These are phyloP conservation scores for Uria aalge DNA, from an alignment of 2,113 vertebrate genomes.

Conservation along the genomic window DNA sequence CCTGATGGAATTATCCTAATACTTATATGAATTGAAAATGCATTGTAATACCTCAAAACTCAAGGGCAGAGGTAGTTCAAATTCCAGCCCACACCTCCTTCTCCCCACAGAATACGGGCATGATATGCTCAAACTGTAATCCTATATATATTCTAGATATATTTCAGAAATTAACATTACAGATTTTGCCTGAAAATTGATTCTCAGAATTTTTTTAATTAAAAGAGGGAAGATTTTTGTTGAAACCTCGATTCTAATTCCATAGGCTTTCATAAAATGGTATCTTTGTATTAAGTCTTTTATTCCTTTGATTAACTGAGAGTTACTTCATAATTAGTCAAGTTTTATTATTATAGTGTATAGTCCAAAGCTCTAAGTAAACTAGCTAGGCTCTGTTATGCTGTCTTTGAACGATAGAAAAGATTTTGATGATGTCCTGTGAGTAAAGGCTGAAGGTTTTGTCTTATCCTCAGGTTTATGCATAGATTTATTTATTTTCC, in stretches of 20 bases:
- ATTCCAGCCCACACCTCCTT: not conserved
- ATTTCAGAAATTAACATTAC: not conserved
- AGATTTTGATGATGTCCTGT: not conserved
- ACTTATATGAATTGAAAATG: not conserved
- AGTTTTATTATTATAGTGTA: not conserved
- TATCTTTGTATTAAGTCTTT: not conserved
- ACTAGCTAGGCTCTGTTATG: not conserved
- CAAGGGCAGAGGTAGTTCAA: not conserved
- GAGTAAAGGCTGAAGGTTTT: not conserved
- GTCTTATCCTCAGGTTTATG: not conserved
- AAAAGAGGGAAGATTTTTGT: not conserved
- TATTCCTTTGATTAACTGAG: not conserved
- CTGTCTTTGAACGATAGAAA: not conserved
- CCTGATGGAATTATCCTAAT: not conserved
- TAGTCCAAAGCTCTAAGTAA: not conserved
- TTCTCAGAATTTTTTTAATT: not conserved
- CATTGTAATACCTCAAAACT: not conserved
- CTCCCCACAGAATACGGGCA: no score
- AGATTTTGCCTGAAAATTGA: not conserved
- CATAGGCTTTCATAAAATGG: not conserved
- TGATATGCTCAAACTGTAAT: not conserved
- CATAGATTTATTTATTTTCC: not conserved
- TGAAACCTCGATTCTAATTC: not conserved
- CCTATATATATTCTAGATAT: not conserved
- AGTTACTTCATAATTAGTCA: not conserved